Evolutionary conservation across 1,140 invertebrate genomes (phyloP).

Genomic region (Pseudomyrmex pallidus): DNA sequence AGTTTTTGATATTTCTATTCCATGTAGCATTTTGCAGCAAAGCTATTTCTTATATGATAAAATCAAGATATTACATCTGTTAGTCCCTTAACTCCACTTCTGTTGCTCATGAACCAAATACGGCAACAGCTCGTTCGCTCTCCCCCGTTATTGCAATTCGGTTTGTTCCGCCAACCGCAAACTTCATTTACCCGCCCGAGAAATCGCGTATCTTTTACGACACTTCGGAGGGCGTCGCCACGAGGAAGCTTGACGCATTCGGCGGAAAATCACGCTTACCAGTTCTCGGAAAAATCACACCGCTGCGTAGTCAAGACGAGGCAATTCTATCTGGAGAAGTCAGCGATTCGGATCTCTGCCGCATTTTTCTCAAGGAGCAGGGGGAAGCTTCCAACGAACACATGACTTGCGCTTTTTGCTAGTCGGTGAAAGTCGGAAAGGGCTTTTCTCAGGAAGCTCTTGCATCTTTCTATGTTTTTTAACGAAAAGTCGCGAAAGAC

Average conservation of each 20-base stretch:
- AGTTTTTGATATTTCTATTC: background rate
- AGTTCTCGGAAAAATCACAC: slow-evolving; percentile 52
- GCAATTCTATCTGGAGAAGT: slow-evolving; percentile 37
- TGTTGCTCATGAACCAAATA: slow-evolving; percentile 1
- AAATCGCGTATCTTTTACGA: slow-evolving; percentile 47
- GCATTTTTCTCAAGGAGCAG: slow-evolving; percentile 42
- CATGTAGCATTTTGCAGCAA: no score
- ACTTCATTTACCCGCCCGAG: slow-evolving; percentile 57
- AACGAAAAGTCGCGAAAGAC: slow-evolving; percentile 20
- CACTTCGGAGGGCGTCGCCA: slow-evolving; percentile 42
- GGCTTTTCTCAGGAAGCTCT: slow-evolving; percentile 34
- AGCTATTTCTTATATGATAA: background rate
- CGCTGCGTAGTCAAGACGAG: slow-evolving; percentile 35
- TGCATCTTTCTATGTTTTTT: slow-evolving; percentile 36
- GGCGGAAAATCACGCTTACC: slow-evolving; percentile 60
- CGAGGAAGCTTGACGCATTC: slow-evolving; percentile 50
- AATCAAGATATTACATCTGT: background rate
- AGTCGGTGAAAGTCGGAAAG: slow-evolving; percentile 6
- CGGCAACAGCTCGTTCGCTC: background rate
- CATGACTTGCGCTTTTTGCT: slow-evolving; percentile 43
- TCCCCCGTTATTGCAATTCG: slow-evolving; percentile 35
- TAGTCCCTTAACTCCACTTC: slow-evolving; percentile 27
- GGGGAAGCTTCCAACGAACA: slow-evolving; percentile 21
- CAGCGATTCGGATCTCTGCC: slow-evolving; percentile 44
- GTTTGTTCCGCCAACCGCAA: slow-evolving; percentile 45